Base-by-base conservation (phyloP, 2,113 vertebrate genomes). In the Perca fluviatilis region DNA sequence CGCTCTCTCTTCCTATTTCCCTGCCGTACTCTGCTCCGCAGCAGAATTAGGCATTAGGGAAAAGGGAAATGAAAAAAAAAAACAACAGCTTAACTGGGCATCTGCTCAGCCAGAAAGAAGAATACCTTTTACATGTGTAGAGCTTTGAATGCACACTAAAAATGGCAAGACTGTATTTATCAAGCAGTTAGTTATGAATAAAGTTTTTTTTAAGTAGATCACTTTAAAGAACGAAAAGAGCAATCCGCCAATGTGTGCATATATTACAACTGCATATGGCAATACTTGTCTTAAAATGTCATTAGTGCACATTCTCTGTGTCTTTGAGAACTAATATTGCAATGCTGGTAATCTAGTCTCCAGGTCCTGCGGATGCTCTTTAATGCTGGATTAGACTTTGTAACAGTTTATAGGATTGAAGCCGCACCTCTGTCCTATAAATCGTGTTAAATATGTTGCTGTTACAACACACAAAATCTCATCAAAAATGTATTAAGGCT, bases 371-470 rank as follows among this genome's bases (percentile, higher is more conserved):
- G 33, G 58, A 68, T 69, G 65, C 64, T 64, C 67, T 75, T 83
- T 85, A 74, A 86, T 83, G 70, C 88, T 83, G 84, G 91, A 94
- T 94, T 94, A 92, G 57, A 85, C 43, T 70, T 74, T 0, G 50
- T 63, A 84, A 58, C 46, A 11, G 71, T 89, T 90, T 85, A 92
- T 62, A 77, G 88, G 91, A 93, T 92, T 93, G 86, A 83, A 77
- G 51, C 79, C 62, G 85, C 87, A 90, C 85, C 88, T 87, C 80
- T 81, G 82, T 84, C 74, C 58, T 82, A 62, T 84, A 77, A 92
- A 91, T 92, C 82, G 67, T 69, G 54, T 80, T 70, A 88, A 95
- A 94, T 94, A 94, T 93, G 91, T 71, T 91, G 74, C 77, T 80
- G 77, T 88, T 90, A 85, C 74, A 67, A 86, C 83, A 73, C 62